Base-by-base conservation (phyloP, 2,113 vertebrate species). In the Pygoscelis antarcticus region DNA sequence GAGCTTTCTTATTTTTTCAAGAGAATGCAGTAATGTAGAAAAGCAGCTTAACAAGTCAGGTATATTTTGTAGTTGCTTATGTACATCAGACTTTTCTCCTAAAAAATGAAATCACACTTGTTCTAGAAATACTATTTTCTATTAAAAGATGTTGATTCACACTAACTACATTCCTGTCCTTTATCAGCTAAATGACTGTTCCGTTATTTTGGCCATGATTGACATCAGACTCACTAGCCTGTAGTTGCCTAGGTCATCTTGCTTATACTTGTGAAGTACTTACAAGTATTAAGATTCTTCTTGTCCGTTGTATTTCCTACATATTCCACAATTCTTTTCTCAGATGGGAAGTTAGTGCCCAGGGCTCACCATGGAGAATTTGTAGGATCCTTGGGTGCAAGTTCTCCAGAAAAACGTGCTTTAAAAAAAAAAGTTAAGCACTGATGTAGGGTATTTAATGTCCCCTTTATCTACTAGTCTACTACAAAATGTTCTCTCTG, bases 31-130 rank as follows among this genome's bases (percentile, higher is more conserved):
- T 71, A 86, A 57, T 29, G 20, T 47, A 54, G 75, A 66, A 82
- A 75, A 92, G 4, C 15, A 58, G 57, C 16, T 70, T 62, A 29
- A 83, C 19, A 40, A 49, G 8, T 36, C 27, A 82, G 26, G 14
- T 0, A 0, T 51, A 26, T 66, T 85, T 84, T 54, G 12, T 14
- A 49, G 36, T 32, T 74, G 16, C 47, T 68, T 71, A 13, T 11
- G 4, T 75, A 44, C 10, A 15, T 62, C 10, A 83, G 30, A 18
- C 1, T 72, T 55, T 46, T 89, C 11, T 77, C n/a, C 14, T 57
- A 79, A 89, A 61, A 86, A 55, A 42, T 36, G 2, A 72, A 68
- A 77, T 72, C 22, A 49, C 40, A 11, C 23, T 64, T 86, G 7
- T 52, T 61, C 13, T 66, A 36, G 14, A 27, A 10, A 30, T 27